Conservation (phyloP, 2,888 invertebrate species). For the Thymelicus sylvestris region DNA sequence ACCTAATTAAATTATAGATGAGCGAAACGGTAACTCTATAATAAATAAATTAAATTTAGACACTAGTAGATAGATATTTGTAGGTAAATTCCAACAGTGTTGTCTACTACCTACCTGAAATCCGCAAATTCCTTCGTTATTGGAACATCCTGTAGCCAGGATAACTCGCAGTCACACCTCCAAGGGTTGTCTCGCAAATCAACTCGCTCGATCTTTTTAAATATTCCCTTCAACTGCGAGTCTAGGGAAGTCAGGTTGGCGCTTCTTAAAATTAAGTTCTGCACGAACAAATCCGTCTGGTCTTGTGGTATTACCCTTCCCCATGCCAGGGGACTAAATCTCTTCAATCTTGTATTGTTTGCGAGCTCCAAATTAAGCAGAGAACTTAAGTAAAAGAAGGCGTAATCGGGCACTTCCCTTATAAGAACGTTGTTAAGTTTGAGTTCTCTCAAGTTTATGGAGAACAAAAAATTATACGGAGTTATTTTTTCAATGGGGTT, state of each 20-base stretch:
- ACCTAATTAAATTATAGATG: too few species aligned
- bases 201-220: slow-evolving; percentile 70
- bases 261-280: slow-evolving; percentile 68
- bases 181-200: slow-evolving; percentile 86
- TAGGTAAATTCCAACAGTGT: background rate
- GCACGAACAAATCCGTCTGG: slow-evolving; percentile 67
- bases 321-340: slow-evolving; percentile 73
- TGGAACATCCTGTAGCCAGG: slow-evolving; percentile 73
- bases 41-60: too few species aligned
- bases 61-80: too few species aligned
- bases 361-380: slow-evolving; percentile 79
- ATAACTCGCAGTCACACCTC: slow-evolving; percentile 85
- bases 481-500: slow-evolving; percentile 82
- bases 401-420: slow-evolving; percentile 76
- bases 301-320: slow-evolving; percentile 62
- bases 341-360: slow-evolving; percentile 77
- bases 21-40: too few species aligned
- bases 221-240: slow-evolving; percentile 62
- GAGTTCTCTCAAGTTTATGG: slow-evolving; percentile 78
- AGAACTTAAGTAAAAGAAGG: slow-evolving; percentile 79
- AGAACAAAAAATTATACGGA: slow-evolving; percentile 69
- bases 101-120: slow-evolving; percentile 13
- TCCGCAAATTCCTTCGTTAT: slow-evolving; percentile 54
- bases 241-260: slow-evolving; percentile 69
- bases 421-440: slow-evolving; percentile 84